Evolutionary conservation across 2,113 vertebrate species (phyloP).

Genomic region (Grammomys surdaster): DNA sequence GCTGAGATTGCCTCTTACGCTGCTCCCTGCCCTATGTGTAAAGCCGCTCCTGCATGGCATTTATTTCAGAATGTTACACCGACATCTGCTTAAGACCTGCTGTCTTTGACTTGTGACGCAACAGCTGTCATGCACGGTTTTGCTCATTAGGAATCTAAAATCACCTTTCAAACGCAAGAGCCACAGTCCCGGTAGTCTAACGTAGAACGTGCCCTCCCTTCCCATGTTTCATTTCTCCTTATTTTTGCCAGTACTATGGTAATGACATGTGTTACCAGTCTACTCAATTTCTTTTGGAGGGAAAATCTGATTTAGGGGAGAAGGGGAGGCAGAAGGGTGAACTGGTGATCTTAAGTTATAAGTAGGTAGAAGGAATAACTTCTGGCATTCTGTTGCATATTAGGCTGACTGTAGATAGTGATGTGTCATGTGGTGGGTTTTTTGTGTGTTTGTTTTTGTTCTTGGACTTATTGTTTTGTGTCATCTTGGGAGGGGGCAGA

Average conservation of each 20-base stretch:
- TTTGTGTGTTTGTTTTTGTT: no score
- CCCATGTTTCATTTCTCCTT: not conserved
- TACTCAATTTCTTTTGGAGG: constrained; percentile 11
- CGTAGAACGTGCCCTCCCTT: not conserved
- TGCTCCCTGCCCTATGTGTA: not conserved
- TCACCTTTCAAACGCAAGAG: constrained; percentile 23
- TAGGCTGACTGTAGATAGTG: not conserved
- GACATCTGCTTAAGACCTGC: constrained; percentile 4
- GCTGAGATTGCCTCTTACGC: not conserved
- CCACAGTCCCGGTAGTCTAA: not conserved
- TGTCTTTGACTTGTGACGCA: not conserved
- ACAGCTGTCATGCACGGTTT: not conserved
- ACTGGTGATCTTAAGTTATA: not conserved
- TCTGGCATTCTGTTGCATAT: not conserved
- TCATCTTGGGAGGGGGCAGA: not conserved
- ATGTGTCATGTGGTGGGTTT: not conserved
- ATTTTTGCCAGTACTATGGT: not conserved
- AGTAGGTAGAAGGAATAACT: not conserved
- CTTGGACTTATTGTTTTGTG: no score
- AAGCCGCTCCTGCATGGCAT: not conserved
- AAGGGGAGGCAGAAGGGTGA: not conserved
- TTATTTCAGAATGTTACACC: not conserved
- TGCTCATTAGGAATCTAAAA: constrained; percentile 36
- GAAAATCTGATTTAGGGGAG: not conserved
- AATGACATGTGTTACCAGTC: not conserved